Evolutionary conservation across 2,888 invertebrate genomes (phyloP).

Genomic region (Drosophila borborema): DNA sequence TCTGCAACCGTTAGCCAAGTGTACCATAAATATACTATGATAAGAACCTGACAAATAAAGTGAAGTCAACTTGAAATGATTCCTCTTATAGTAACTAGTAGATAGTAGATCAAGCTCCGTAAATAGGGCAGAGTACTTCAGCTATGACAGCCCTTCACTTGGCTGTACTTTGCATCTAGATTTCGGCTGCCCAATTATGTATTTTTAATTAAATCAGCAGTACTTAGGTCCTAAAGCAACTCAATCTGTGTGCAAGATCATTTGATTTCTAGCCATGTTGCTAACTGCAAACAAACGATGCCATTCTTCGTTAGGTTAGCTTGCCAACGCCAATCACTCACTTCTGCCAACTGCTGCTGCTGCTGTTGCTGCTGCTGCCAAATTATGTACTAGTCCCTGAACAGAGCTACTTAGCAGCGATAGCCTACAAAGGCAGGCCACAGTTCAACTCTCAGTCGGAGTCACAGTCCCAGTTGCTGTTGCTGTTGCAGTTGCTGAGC

Average conservation of each 20-base stretch:
- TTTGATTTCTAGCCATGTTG: slow-evolving; percentile 15
- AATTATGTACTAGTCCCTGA: slow-evolving; percentile 62
- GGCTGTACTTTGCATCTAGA: neutral
- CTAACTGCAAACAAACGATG: slow-evolving; percentile 10
- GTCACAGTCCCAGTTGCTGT: slow-evolving; percentile 25
- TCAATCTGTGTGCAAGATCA: slow-evolving; percentile 39
- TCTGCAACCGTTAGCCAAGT: slow-evolving; percentile 23
- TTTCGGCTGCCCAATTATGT: neutral
- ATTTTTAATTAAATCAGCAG: slow-evolving; percentile 15
- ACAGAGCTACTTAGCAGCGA: slow-evolving; percentile 44
- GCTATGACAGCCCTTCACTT: neutral
- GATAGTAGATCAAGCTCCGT: neutral
- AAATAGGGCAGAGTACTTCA: neutral
- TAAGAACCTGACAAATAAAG: slow-evolving; percentile 30
- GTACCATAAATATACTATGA: slow-evolving; percentile 36
- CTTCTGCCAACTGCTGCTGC: slow-evolving; percentile 40
- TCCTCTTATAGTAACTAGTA: neutral
- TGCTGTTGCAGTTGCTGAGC: slow-evolving; percentile 2
- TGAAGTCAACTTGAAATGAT: neutral
- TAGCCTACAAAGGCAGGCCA: slow-evolving; percentile 26
- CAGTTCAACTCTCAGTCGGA: slow-evolving; percentile 56
- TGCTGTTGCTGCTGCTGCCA: slow-evolving; percentile 47
- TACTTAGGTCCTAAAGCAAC: slow-evolving; percentile 26
- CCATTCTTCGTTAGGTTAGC: slow-evolving; percentile 47
- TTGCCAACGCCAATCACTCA: slow-evolving; percentile 59